Conservation (phyloP, 2,797 vertebrate genomes). For the Sphaeramia orbicularis region DNA sequence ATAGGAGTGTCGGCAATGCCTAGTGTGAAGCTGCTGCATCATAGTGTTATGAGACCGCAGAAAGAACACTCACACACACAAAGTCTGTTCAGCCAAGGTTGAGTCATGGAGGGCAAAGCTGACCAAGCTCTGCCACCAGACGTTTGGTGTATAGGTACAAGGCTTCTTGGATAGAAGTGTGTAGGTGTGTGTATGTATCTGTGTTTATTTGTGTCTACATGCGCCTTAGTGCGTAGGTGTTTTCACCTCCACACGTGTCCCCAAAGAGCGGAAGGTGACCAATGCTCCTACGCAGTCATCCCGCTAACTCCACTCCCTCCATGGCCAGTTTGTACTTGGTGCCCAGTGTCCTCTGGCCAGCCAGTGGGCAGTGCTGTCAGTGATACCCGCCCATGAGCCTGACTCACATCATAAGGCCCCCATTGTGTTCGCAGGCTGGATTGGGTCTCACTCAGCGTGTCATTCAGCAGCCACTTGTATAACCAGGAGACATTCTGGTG, state of each 20-base stretch:
- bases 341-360: slow-evolving; percentile 74
- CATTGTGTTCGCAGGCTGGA: slow-evolving; percentile 84
- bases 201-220: slow-evolving; percentile 37
- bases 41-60: slow-evolving; percentile 65
- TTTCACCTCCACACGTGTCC: slow-evolving; percentile 51
- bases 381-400: slow-evolving; percentile 79
- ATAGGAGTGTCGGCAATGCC: slow-evolving; percentile 75
- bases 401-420: slow-evolving; percentile 83
- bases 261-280: slow-evolving; percentile 62
- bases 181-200: slow-evolving; percentile 26
- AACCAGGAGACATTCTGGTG: slow-evolving; percentile 84
- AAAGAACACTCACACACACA: slow-evolving; percentile 57
- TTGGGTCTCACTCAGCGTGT: slow-evolving; percentile 82
- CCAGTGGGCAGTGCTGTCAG: slow-evolving; percentile 75
- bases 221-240: slow-evolving; percentile 28
- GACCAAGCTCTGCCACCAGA: slow-evolving; percentile 54
- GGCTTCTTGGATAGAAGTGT: slow-evolving; percentile 29
- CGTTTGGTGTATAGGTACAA: slow-evolving; percentile 42
- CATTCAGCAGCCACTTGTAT: slow-evolving; percentile 84
- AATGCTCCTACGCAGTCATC: slow-evolving; percentile 52
- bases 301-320: slow-evolving; percentile 46
- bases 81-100: slow-evolving; percentile 67
- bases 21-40: slow-evolving; percentile 76
- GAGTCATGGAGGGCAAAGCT: slow-evolving; percentile 67
- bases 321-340: slow-evolving; percentile 53